A percentile compares a stretch with the other conserved stretches of the same genome.
phyloP scores from a whole-genome alignment of 2,113 vertebrate species.

The Scartelaos histophorus region DNA sequence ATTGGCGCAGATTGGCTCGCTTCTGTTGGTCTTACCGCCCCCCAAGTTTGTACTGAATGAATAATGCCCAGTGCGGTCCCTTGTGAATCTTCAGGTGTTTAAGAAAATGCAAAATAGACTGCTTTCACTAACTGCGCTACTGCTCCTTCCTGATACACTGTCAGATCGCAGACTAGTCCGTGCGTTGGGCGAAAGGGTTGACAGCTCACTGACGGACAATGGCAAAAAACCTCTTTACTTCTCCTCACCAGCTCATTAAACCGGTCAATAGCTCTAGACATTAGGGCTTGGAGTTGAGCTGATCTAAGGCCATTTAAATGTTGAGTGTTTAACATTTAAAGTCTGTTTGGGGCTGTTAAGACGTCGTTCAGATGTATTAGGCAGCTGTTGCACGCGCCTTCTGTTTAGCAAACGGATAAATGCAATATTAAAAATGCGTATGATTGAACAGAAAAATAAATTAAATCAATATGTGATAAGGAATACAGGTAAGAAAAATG shows the following conservation, averaged over 20 bases:
- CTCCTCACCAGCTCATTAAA: conserved; percentile 9
- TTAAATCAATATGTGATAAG: too few relatives aligned
- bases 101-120: not conserved
- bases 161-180: too few relatives aligned
- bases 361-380: not conserved
- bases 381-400: not conserved
- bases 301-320: not conserved
- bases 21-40: too few relatives aligned
- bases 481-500: too few relatives aligned
- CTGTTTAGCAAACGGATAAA: not conserved
- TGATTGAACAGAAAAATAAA: too few relatives aligned
- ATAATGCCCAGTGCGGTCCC: too few relatives aligned
- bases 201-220: conserved; percentile 25
- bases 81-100: too few relatives aligned
- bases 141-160: not conserved
- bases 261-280: not conserved
- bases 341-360: conserved; percentile 4
- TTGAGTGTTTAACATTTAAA: not conserved
- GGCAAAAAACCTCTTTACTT: conserved; percentile 3
- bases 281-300: conserved; percentile 1
- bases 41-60: too few relatives aligned
- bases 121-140: not conserved
- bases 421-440: not conserved
- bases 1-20: too few relatives aligned
- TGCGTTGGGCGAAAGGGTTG: conserved; percentile 32